These are phyloP conservation scores for Micrasema minimum DNA, from an alignment of 1,140 invertebrate genomes.

Conservation along the genomic window DNA sequence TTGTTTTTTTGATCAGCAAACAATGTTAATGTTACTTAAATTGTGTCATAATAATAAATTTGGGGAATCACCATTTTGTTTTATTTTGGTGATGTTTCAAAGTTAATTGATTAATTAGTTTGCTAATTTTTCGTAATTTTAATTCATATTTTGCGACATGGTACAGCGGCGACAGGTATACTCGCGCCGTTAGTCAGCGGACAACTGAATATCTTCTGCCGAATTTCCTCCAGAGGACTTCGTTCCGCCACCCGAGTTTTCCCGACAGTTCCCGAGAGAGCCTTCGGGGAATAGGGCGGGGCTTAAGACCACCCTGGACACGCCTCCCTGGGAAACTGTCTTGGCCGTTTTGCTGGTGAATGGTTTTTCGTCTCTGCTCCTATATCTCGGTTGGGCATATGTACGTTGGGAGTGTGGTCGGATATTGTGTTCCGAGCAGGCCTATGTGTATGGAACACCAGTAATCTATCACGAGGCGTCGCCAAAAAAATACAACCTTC, in stretches of 20 bases:
- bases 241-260: slow-evolving; percentile 23
- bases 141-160: neutral
- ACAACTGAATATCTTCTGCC: slow-evolving; percentile 48
- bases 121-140: slow-evolving; percentile 16
- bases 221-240: slow-evolving; percentile 36
- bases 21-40: no score
- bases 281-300: slow-evolving; percentile 41
- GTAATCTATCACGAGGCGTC: slow-evolving; percentile 41
- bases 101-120: neutral
- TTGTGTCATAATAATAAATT: no score
- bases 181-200: slow-evolving; percentile 35
- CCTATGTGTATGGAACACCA: slow-evolving; percentile 34
- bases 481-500: slow-evolving; percentile 18
- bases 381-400: slow-evolving; percentile 42
- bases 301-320: slow-evolving; percentile 31
- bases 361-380: slow-evolving; percentile 52
- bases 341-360: slow-evolving; percentile 49
- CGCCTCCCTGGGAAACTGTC: slow-evolving; percentile 46
- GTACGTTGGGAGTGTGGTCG: slow-evolving; percentile 37
- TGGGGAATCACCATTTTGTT: no score
- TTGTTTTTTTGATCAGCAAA: no score
- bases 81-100: neutral
- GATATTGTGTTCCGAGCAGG: slow-evolving; percentile 33
- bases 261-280: slow-evolving; percentile 36
- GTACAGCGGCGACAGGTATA: slow-evolving; percentile 10